These are phyloP conservation scores for Abscondita cerata DNA, from an alignment of 2,888 invertebrate genomes.

Conservation along the genomic window DNA sequence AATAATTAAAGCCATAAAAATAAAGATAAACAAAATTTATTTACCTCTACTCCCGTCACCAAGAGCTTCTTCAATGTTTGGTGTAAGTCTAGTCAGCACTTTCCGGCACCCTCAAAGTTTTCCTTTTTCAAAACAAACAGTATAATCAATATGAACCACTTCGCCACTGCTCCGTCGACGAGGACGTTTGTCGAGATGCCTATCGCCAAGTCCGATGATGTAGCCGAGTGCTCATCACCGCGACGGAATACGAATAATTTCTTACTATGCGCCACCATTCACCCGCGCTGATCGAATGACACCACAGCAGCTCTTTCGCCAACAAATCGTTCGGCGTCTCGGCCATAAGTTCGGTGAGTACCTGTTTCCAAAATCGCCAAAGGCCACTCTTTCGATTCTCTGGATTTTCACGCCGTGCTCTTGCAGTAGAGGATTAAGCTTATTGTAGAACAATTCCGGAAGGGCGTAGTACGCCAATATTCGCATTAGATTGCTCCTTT, in stretches of 20 bases:
- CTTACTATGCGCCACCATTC: conserved; percentile 95
- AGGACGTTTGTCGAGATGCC: conserved; percentile 97
- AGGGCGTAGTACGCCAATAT: conserved; percentile 69
- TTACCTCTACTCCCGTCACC: conserved; percentile 97
- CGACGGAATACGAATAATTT: conserved; percentile 87
- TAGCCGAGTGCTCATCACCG: conserved; percentile 99
- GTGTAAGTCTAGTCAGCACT: conserved; percentile 97
- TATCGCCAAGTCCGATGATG: conserved; percentile 96
- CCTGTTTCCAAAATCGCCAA: conserved; percentile 78
- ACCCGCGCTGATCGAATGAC: conserved; percentile 84
- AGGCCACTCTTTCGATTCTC: conserved; percentile 97
- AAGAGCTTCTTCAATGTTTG: conserved; percentile 92
- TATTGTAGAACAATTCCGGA: conserved; percentile 89
- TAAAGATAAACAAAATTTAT: too few species aligned
- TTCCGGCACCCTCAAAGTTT: conserved; percentile 96
- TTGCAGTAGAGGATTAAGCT: conserved; percentile 83
- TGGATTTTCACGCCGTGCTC: conserved; percentile 81
- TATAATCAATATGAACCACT: conserved; percentile 99
- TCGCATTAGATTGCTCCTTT: conserved; percentile 41
- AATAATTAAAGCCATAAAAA: too few species aligned
- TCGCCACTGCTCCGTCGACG: conserved; percentile 94
- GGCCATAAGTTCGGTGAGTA: conserved; percentile 80
- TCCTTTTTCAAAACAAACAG: conserved; percentile 99
- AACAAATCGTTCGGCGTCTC: conserved; percentile 94
- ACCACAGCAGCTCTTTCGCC: conserved; percentile 94